Conservation (phyloP, 2,797 vertebrate genomes). For the Arrhamphus sclerolepis region DNA sequence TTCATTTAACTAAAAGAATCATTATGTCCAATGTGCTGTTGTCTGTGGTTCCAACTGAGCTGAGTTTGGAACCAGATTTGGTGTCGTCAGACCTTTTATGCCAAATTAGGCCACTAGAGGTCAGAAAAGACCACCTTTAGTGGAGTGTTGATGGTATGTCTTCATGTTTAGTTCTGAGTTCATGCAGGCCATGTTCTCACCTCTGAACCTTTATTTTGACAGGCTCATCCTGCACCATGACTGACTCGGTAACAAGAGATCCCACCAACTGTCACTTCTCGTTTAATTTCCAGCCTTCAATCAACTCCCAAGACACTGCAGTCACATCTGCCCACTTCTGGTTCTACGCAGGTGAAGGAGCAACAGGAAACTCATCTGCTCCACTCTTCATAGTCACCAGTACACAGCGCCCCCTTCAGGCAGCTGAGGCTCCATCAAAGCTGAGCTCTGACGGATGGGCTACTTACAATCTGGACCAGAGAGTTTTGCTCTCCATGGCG, state of each 20-base stretch:
- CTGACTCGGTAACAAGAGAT: conserved; percentile 46
- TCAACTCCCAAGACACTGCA: conserved; percentile 66
- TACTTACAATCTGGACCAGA: conserved; percentile 76
- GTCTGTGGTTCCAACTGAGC: too few relatives aligned
- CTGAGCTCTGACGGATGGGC: conserved; percentile 80
- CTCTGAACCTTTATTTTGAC: conserved; percentile 1
- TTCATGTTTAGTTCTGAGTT: too few relatives aligned
- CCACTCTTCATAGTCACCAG: conserved; percentile 67
- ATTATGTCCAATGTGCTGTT: too few relatives aligned
- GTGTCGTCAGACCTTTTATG: neutral
- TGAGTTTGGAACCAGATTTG: too few relatives aligned
- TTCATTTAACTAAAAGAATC: too few relatives aligned
- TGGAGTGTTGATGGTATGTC: too few relatives aligned
- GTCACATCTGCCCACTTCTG: conserved; percentile 89
- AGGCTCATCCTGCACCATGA: conserved; percentile 78
- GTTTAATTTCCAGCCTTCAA: conserved; percentile 87
- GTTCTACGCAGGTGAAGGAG: conserved; percentile 82
- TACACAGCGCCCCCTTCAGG: conserved; percentile 61
- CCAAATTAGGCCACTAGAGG: neutral
- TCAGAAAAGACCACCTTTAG: neutral
- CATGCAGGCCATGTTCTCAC: too few relatives aligned
- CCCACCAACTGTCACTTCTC: conserved; percentile 73
- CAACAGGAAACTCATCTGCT: conserved; percentile 38
- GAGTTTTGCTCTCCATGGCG: conserved; percentile 65
- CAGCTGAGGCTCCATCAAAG: conserved; percentile 44